Percentiles rank a stretch among this genome's conserved stretches.
Evolutionary conservation across 2,797 vertebrate species (phyloP).

Genomic region (Parauchenoglanis ngamensis): DNA sequence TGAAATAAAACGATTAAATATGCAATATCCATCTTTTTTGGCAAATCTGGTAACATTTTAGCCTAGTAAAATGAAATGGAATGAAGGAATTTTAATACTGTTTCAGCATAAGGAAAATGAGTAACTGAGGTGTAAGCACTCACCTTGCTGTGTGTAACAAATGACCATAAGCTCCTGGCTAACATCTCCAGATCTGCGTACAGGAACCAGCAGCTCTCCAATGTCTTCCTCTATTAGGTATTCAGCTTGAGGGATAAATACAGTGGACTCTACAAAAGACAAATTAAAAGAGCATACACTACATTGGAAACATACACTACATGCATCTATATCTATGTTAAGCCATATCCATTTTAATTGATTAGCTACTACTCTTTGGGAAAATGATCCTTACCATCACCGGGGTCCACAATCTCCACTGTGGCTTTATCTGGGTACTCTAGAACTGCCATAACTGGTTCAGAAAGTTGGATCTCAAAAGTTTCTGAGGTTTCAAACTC

Average conservation of each 20-base stretch:
- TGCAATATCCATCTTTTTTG: not conserved
- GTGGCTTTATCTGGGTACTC: conserved; percentile 79
- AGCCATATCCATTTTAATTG: not conserved
- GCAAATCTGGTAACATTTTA: not conserved
- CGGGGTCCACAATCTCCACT: conserved; percentile 86
- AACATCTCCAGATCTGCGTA: conserved; percentile 80
- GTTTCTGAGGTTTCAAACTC: conserved; percentile 85
- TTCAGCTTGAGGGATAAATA: conserved; percentile 84
- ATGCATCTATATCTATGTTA: not conserved
- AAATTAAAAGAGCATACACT: not conserved
- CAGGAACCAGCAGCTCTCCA: conserved; percentile 82
- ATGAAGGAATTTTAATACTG: not conserved
- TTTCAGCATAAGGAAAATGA: not conserved
- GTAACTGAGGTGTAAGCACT: not conserved
- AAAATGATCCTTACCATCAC: conserved; percentile 74
- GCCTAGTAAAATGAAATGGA: not conserved
- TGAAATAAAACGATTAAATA: not conserved
- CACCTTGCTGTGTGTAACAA: conserved; percentile 85
- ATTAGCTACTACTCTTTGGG: not conserved
- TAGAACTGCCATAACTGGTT: conserved; percentile 83
- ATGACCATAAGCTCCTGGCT: conserved; percentile 84
- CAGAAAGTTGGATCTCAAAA: conserved; percentile 84
- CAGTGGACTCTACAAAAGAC: conserved; percentile 78
- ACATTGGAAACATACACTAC: too few species aligned
- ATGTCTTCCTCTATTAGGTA: conserved; percentile 82